Evolutionary conservation across 2,797 vertebrate species (phyloP), one percentile per base, ranked within the genome.

Genomic region (Lithobates pipiens): DNA sequence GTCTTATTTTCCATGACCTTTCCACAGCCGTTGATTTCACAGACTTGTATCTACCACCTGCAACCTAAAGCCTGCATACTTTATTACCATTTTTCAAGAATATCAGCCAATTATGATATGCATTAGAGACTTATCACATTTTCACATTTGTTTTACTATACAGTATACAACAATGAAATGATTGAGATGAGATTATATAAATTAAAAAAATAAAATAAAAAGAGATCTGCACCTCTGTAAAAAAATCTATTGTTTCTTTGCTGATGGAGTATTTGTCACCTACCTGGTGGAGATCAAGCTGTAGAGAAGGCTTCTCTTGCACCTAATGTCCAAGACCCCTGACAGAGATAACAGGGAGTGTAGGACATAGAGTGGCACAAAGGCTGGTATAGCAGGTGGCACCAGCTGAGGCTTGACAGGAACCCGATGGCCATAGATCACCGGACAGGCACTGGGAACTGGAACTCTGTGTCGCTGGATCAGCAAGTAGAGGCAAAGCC

Each of bases 1-100:
- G 32, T 72, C 79, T 80, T 46, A 80, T 72, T 80, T 80, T 39
- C 32, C 68, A 80, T 80, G 69, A 69, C 70, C 50, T 18, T 80
- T 54, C 71, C 44, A 69, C 67, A 72, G 68, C 29, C 68, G 36
- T 54, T 80, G 29, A 80, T 50, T 80, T 81, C 57, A 81, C 72
- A 34, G 50, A 63, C 50, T 46, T 71, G 16, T 81, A 23, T n/a
- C 50, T 81, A 34, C 71, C 8, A 81, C 79, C 10, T 39, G 23
- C 39, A 81, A 61, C 79, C 72, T 57, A 72, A 8, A 39, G 18
- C 18, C 23, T 23, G 7, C 1, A 0, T 21, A 57, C 21, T 61
- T 9, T 9, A 61, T 61, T 61, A 7, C 7, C 0, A 61, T 23
- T 1, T 61, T 23, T 23, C 54, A 5, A 23, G 21, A 6, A 61